These are phyloP conservation scores for Pseudomugil gertrudae DNA, from an alignment of 2,797 vertebrate species.

Conservation along the genomic window DNA sequence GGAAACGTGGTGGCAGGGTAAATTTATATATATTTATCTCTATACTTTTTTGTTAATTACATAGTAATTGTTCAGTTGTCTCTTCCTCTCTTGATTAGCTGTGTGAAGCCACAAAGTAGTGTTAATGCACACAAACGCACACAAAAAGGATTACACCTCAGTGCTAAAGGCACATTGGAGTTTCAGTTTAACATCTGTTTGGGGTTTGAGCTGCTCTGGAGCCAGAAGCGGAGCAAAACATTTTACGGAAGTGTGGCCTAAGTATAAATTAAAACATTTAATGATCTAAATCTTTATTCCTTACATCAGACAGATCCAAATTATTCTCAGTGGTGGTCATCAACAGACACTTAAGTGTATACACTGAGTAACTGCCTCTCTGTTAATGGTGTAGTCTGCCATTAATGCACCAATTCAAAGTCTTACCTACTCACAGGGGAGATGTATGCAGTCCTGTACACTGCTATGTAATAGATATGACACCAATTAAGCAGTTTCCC, in stretches of 20 bases:
- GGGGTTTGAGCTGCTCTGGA: constrained; percentile 53
- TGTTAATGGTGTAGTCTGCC: constrained; percentile 10
- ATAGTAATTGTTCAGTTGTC: constrained; percentile 85
- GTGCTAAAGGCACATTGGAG: constrained; percentile 71
- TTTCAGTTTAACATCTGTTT: constrained; percentile 55
- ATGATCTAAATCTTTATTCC: not conserved
- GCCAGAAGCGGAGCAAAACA: not conserved
- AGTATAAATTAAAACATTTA: constrained; percentile 1
- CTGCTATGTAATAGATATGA: constrained; percentile 2
- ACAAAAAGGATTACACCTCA: constrained; percentile 44
- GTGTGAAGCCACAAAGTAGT: constrained; percentile 71
- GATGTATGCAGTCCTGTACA: constrained; percentile 2
- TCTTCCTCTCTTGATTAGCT: constrained; percentile 75
- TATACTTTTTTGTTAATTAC: constrained; percentile 76
- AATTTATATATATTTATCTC: constrained; percentile 23
- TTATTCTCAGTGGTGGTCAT: not conserved
- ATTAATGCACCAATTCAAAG: constrained; percentile 1
- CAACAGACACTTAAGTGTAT: not conserved
- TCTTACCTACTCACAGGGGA: not conserved
- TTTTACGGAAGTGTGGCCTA: not conserved
- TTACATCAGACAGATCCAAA: constrained; percentile 1
- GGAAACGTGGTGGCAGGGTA: constrained; percentile 76
- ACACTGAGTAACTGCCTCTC: constrained; percentile 5
- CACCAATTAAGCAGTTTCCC: not conserved
- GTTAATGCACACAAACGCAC: constrained; percentile 34